A percentile compares a stretch with the other conserved stretches of the same genome.
phyloP scores from a whole-genome alignment of 2,113 vertebrate species.

The Zosterops lateralis region DNA sequence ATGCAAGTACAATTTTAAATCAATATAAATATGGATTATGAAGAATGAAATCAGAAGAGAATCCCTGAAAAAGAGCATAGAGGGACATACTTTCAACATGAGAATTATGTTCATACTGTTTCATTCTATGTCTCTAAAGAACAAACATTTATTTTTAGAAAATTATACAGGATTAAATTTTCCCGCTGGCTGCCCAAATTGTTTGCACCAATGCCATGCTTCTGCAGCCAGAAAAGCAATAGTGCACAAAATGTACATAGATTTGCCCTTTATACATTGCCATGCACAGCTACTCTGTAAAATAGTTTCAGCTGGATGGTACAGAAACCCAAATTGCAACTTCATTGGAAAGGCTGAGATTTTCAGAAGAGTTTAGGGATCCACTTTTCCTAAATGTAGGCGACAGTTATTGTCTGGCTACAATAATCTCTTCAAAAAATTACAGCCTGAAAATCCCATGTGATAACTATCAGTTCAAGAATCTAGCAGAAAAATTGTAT shows the following conservation, averaged over 20 bases:
- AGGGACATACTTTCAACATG: background rate
- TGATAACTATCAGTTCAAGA: background rate
- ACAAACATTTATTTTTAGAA: background rate
- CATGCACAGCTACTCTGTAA: background rate
- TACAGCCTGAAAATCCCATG: background rate
- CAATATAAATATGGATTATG: background rate
- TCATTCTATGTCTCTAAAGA: background rate
- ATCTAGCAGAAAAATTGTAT: background rate
- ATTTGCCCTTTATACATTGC: background rate
- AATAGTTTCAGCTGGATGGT: background rate
- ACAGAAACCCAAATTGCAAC: background rate
- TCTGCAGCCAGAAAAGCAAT: background rate
- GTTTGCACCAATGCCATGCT: background rate
- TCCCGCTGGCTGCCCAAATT: background rate
- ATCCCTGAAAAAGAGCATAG: background rate
- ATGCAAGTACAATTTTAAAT: background rate
- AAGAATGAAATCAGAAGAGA: background rate
- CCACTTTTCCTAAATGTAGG: background rate
- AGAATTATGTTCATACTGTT: background rate
- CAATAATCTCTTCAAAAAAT: background rate
- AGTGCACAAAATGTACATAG: background rate
- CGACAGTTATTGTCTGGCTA: background rate
- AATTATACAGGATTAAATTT: background rate
- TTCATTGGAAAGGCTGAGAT: background rate
- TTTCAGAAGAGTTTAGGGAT: background rate